Conservation (phyloP, 2,113 vertebrate genomes). For the Engraulis encrasicolus region DNA sequence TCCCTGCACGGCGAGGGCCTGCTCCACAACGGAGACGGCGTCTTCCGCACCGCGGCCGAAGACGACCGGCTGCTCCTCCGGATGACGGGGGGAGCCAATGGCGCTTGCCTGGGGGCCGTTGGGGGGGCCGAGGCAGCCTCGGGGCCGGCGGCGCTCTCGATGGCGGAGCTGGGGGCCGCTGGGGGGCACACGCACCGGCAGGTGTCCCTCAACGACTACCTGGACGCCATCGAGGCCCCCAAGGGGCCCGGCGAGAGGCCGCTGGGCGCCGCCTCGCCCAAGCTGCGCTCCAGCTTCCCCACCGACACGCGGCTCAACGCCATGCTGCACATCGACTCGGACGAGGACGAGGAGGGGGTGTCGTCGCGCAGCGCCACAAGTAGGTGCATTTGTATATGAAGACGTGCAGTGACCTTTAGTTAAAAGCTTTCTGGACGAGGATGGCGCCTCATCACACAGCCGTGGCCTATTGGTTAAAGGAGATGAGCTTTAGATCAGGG, state of each 20-base stretch:
- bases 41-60: not conserved
- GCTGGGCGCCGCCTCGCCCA: constrained; percentile 79
- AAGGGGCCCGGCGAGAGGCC: constrained; percentile 74
- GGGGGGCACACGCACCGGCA: constrained; percentile 76
- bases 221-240: constrained; percentile 83
- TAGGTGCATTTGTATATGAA: too few species aligned
- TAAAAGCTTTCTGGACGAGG: too few species aligned
- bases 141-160: too few species aligned
- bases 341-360: constrained; percentile 85
- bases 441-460: too few species aligned
- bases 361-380: not conserved
- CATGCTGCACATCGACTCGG: constrained; percentile 97
- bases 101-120: constrained; percentile 1
- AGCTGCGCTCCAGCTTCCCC: constrained; percentile 93
- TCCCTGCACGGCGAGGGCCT: constrained; percentile 32
- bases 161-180: constrained; percentile 11
- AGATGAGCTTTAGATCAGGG: too few species aligned
- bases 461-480: too few species aligned
- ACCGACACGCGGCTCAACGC: constrained; percentile 93
- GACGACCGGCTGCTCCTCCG: constrained; percentile 58
- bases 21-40: not conserved
- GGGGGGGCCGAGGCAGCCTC: constrained; percentile 41
- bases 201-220: constrained; percentile 90
- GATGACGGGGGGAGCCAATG: too few species aligned
- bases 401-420: too few species aligned